Conservation (phyloP, 2,888 invertebrate genomes). For the Argynnis bischoffii region DNA sequence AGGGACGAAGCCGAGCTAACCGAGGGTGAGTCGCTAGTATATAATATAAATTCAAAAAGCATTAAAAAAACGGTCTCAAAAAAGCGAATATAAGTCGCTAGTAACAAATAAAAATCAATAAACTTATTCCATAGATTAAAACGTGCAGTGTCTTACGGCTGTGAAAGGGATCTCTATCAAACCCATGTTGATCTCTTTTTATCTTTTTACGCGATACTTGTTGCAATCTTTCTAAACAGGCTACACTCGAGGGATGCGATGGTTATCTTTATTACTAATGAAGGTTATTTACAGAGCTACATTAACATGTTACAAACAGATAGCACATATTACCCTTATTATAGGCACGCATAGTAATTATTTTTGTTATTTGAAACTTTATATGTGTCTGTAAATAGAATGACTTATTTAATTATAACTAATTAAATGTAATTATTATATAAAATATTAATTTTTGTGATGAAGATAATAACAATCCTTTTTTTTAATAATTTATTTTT, state of each 20-base stretch:
- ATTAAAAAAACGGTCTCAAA: neutral
- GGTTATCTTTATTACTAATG: constrained; percentile 54
- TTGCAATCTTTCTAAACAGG: constrained; percentile 37
- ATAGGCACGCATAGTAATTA: constrained; percentile 21
- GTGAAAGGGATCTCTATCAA: constrained; percentile 18
- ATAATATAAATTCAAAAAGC: no score
- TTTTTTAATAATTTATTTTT: no score
- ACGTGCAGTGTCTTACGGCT: constrained; percentile 6
- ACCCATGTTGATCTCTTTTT: constrained; percentile 24
- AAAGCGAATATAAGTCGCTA: neutral
- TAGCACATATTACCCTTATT: constrained; percentile 31
- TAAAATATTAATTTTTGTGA: no score
- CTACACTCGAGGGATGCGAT: constrained; percentile 41
- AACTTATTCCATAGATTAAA: constrained; percentile 7
- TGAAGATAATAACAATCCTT: no score
- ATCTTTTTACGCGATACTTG: constrained; percentile 30
- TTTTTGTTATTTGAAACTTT: neutral
- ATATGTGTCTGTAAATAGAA: no score
- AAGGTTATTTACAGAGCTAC: constrained; percentile 54
- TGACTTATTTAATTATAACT: neutral
- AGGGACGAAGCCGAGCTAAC: no score
- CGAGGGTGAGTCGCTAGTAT: no score
- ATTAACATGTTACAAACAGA: constrained; percentile 47
- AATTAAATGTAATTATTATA: no score
- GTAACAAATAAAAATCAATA: constrained; percentile 6